Evolutionary conservation across 2,888 invertebrate genomes (phyloP).

Genomic region (Digitonthophagus gazella): DNA sequence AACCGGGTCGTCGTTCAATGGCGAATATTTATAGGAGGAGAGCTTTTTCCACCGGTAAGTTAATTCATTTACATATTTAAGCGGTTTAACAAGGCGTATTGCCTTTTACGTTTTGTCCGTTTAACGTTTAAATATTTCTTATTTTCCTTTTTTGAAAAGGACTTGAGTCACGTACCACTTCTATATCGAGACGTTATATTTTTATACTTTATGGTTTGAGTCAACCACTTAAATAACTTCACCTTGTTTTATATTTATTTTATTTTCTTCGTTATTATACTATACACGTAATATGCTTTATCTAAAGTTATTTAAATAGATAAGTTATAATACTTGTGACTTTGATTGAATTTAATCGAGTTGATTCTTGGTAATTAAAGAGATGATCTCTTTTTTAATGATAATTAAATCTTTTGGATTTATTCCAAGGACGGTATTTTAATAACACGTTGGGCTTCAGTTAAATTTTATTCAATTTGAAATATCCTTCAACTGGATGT

Average conservation of each 20-base stretch:
- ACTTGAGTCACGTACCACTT: too few species aligned
- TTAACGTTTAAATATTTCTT: too few species aligned
- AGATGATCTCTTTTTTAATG: not conserved
- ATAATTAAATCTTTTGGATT: not conserved
- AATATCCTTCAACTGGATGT: not conserved
- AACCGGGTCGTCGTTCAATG: not conserved
- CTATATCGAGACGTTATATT: too few species aligned
- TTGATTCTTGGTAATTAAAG: not conserved
- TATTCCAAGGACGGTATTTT: not conserved
- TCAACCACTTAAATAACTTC: too few species aligned
- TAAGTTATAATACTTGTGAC: not conserved
- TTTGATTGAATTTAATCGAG: not conserved
- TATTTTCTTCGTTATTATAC: too few species aligned
- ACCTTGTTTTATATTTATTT: too few species aligned
- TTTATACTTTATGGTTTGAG: too few species aligned
- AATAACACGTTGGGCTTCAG: not conserved
- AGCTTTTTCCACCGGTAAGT: slow-evolving; percentile 20
- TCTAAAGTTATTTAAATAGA: not conserved
- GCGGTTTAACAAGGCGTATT: too few species aligned
- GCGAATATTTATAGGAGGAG: slow-evolving; percentile 21
- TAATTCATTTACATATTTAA: not conserved
- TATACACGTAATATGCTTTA: too few species aligned
- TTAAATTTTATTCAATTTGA: not conserved
- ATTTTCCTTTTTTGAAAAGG: too few species aligned
- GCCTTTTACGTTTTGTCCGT: too few species aligned